Percentiles rank a stretch among this genome's conserved stretches.
Conservation (phyloP, 2,797 vertebrate species). For the Benthosema pterotum region DNA sequence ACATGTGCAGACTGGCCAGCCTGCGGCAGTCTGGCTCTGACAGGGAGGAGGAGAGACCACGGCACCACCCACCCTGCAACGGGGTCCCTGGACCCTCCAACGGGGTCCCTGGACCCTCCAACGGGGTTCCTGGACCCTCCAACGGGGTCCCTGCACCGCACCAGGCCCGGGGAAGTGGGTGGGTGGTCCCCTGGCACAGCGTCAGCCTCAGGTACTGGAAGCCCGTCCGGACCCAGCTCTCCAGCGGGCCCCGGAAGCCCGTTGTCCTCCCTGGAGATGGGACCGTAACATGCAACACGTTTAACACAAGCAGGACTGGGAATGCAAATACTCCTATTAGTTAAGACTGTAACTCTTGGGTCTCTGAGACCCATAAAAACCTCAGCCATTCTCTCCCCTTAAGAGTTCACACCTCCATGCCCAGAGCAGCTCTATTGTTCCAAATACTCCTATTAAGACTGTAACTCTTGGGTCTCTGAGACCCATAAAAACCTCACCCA, state of each 20-base stretch:
- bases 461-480: too few relatives aligned
- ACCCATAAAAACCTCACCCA: too few relatives aligned
- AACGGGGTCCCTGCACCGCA: constrained; percentile 70
- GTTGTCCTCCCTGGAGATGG: constrained; percentile 18
- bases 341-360: too few relatives aligned
- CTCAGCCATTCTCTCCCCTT: too few relatives aligned
- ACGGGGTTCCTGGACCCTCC: constrained; percentile 58
- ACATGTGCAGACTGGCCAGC: not conserved
- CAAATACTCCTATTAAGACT: too few relatives aligned
- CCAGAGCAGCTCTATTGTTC: too few relatives aligned
- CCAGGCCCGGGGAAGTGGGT: constrained; percentile 73
- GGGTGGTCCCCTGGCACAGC: constrained; percentile 53
- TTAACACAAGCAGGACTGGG: too few relatives aligned
- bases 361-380: too few relatives aligned
- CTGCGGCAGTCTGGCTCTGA: not conserved
- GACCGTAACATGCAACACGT: too few relatives aligned
- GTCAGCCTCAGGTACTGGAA: constrained; percentile 81
- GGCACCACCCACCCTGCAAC: constrained; percentile 59
- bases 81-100: too few relatives aligned
- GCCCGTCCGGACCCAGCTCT: constrained; percentile 79
- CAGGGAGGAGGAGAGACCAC: constrained; percentile 3
- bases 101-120: constrained; percentile 62
- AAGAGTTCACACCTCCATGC: too few relatives aligned
- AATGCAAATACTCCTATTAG: too few relatives aligned
- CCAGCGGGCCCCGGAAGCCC: constrained; percentile 59